Percentiles rank a stretch among this genome's conserved stretches.
These are phyloP conservation scores for Bellardia bayeri DNA, from an alignment of 2,888 invertebrate species.

Conservation along the genomic window DNA sequence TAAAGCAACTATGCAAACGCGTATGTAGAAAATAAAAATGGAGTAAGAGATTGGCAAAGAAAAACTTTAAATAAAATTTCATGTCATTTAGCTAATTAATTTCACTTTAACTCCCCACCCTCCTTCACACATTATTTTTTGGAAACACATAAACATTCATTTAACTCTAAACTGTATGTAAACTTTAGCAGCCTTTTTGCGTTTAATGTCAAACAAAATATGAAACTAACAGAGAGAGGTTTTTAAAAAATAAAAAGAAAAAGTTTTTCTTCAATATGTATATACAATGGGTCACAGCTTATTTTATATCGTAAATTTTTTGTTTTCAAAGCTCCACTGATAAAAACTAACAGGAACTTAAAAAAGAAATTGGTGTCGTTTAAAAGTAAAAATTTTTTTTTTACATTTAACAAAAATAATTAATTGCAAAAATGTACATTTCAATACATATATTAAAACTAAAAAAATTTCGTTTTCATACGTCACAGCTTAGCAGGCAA, in stretches of 20 bases:
- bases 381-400: too few species aligned
- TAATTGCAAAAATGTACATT: too few species aligned
- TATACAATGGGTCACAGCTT: background rate
- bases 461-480: too few species aligned
- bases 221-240: constrained; percentile 16
- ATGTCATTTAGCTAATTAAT: constrained; percentile 76
- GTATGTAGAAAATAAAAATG: constrained; percentile 26
- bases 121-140: background rate
- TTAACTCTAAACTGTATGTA: background rate
- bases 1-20: constrained; percentile 43
- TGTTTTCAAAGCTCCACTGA: too few species aligned
- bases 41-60: background rate
- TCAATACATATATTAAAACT: too few species aligned
- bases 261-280: constrained; percentile 31
- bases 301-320: too few species aligned
- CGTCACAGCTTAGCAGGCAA: too few species aligned
- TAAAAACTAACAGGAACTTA: too few species aligned
- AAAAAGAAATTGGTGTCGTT: too few species aligned
- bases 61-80: constrained; percentile 68
- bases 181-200: constrained; percentile 36
- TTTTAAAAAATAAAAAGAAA: constrained; percentile 54
- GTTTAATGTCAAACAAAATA: constrained; percentile 47
- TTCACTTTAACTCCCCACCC: constrained; percentile 49
- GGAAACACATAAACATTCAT: background rate
- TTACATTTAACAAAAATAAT: too few species aligned